Conservation (phyloP, 2,888 invertebrate genomes). For the Biston stratarius region DNA sequence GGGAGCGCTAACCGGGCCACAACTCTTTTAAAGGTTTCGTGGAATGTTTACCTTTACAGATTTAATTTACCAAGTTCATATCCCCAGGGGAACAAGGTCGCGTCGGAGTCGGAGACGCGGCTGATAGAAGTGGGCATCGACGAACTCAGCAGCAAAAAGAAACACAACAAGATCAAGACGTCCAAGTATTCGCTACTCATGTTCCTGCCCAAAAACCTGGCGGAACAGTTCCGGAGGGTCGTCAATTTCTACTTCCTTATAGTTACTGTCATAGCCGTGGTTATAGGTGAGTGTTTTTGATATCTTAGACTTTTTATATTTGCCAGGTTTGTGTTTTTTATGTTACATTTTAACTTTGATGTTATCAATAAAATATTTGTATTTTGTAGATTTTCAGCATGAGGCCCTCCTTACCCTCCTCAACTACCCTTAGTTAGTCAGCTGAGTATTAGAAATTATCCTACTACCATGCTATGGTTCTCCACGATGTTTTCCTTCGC, state of each 20-base stretch:
- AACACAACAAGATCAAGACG: constrained; percentile 87
- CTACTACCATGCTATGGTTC: too few species aligned
- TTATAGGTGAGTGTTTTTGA: constrained; percentile 82
- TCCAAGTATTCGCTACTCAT: constrained; percentile 92
- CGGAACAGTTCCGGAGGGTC: constrained; percentile 93
- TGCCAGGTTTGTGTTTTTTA: too few species aligned
- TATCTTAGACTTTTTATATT: background rate
- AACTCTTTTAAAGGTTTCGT: background rate
- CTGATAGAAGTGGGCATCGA: constrained; percentile 86
- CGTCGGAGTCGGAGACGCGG: constrained; percentile 86
- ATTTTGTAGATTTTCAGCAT: too few species aligned
- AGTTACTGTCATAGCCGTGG: constrained; percentile 89
- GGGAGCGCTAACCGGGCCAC: background rate
- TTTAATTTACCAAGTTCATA: background rate
- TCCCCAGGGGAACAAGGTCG: constrained; percentile 88
- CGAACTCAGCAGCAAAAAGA: constrained; percentile 67
- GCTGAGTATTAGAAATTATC: too few species aligned
- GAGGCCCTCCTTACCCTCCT: too few species aligned
- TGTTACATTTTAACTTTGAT: too few species aligned
- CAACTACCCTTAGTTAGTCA: too few species aligned
- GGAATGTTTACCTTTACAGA: background rate
- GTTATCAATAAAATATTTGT: too few species aligned
- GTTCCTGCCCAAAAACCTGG: constrained; percentile 93
- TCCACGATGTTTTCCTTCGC: too few species aligned
- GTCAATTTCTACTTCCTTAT: constrained; percentile 95